These are phyloP conservation scores for Liopterus haemorrhoidalis DNA, from an alignment of 2,888 invertebrate species.

Conservation along the genomic window DNA sequence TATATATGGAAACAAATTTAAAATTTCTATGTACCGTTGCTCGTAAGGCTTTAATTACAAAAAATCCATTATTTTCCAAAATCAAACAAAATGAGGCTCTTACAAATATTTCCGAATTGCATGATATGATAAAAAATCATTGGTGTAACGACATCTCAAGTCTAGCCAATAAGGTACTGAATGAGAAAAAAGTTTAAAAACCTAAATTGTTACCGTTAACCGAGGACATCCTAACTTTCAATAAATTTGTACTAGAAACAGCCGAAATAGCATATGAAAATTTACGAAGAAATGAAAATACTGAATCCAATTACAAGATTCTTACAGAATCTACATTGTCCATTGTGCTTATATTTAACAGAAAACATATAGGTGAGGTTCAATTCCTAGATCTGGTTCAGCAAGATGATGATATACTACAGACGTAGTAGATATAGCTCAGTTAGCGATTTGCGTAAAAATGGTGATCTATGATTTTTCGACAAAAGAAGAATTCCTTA, in stretches of 20 bases:
- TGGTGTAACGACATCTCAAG: conserved; percentile 33
- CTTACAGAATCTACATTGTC: too few species aligned
- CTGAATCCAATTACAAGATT: too few species aligned
- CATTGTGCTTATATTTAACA: too few species aligned
- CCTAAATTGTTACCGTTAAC: conserved; percentile 28
- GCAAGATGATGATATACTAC: too few species aligned
- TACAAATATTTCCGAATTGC: conserved; percentile 4
- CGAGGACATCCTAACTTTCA: conserved; percentile 27
- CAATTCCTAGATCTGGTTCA: too few species aligned
- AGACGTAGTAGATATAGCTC: conserved; percentile 24
- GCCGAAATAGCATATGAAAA: too few species aligned
- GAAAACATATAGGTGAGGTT: too few species aligned
- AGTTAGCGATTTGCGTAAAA: conserved; percentile 25
- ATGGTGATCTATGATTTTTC: conserved; percentile 28
- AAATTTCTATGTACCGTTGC: conserved; percentile 19
- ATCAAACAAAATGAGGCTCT: neutral
- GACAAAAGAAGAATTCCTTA: conserved; percentile 28
- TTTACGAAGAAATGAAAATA: too few species aligned
- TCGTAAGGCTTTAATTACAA: conserved; percentile 13
- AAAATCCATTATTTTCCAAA: conserved; percentile 10
- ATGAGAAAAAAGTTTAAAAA: conserved; percentile 30
- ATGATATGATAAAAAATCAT: conserved; percentile 23
- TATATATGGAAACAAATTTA: conserved; percentile 18
- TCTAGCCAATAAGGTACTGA: conserved; percentile 30
- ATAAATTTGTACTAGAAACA: too few species aligned